Base-by-base conservation (phyloP, 2,797 vertebrate species). In the Enteromius treurensis region DNA sequence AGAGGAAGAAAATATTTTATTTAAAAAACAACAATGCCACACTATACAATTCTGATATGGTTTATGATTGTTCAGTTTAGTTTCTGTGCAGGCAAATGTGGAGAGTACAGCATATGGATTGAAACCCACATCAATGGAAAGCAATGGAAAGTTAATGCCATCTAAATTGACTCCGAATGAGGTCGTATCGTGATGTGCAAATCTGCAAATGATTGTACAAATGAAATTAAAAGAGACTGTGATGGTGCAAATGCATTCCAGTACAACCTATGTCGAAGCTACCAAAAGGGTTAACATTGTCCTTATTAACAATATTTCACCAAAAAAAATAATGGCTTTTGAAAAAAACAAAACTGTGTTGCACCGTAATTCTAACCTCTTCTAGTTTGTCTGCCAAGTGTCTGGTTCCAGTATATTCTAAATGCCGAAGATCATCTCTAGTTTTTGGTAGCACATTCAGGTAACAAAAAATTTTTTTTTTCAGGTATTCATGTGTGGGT, bases 21-120 rank as follows among this genome's bases (percentile, higher is more conserved):
- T 45, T 32, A 1, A 68, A 40, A 77, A 55, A 77, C 21, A 77
- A 60, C 14, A 60, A 62, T 29, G 58, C 26, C 15, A 45, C 55
- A 45, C 37, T 26, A 42, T 45, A 77, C 8, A 3, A 49, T 77
- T n/a, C 13, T 26, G 21, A 17, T 26, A 2, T 34, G 34, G 15
- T 77, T 77, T 62, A 21, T 21, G 51, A 53, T 19, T 42, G 8
- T 40, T 81, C 21, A 64, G 19, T 86, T 89, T 89, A 89, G 86
- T 92, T 89, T 91, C 89, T 91, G 90, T 94, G 92, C 91, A 90
- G 90, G 92, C 89, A 82, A 83, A 87, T 78, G 67, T 77, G 90
- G 88, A 90, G 89, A 81, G 69, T 73, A 81, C 83, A 81, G 19
- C 91, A 90, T 85, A 71, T 81, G 42, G 45, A 83, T 88, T 86